Conservation (phyloP, 2,113 vertebrate genomes). For the Petrocephalus microphthalmus region DNA sequence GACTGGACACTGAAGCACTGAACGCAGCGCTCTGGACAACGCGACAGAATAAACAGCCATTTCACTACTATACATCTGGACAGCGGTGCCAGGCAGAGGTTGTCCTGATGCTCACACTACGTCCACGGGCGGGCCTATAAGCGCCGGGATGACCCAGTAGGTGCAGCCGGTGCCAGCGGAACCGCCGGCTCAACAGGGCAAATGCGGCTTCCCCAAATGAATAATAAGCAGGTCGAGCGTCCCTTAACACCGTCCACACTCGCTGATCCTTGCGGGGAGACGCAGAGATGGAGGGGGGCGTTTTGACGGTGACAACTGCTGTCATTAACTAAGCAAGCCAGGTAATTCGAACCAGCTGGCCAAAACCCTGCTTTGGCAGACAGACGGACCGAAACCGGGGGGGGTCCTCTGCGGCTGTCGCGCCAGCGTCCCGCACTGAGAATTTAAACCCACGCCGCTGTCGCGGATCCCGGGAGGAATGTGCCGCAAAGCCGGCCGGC, state of each 20-base stretch:
- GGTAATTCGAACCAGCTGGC: not conserved
- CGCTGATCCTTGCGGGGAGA: not conserved
- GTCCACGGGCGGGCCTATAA: not conserved
- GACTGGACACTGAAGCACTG: no score
- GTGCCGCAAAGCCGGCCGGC: not conserved
- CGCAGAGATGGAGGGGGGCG: not conserved
- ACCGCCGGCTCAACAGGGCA: not conserved
- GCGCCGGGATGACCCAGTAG: not conserved
- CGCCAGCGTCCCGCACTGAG: not conserved
- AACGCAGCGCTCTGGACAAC: no score
- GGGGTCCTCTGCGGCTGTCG: not conserved
- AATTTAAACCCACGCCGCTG: not conserved
- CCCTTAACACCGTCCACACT: not conserved
- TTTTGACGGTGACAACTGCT: not conserved
- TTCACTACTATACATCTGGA: not conserved
- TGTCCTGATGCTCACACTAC: not conserved
- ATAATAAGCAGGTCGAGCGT: not conserved
- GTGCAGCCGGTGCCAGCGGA: not conserved
- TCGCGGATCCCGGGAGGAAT: not conserved
- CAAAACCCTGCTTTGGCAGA: not conserved
- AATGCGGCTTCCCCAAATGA: not conserved
- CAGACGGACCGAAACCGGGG: not conserved
- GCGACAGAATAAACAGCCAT: not conserved
- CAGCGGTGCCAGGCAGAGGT: not conserved
- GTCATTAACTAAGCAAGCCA: not conserved